Base-by-base conservation (phyloP, 2,888 invertebrate species). In the Bhutanitis thaidina region DNA sequence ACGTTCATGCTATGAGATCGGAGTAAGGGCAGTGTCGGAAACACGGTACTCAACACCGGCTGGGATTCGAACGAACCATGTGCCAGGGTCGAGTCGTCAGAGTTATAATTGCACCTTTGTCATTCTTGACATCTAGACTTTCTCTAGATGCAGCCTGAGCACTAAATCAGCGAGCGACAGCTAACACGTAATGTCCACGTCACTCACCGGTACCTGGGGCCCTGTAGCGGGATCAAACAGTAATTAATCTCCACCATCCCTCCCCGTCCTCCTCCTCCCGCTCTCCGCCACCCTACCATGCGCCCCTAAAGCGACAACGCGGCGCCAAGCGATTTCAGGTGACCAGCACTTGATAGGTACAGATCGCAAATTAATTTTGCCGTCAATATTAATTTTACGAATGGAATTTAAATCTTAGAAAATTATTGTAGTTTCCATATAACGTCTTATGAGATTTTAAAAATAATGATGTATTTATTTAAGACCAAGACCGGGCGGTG, bases 181-280 rank as follows among this genome's bases (percentile, higher is more conserved):
- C 14, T 43, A 15, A 36, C 67, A 46, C 56, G 58, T 62, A 62
- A 65, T 56, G 59, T 60, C 59, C 61, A 56, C 57, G 63, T 61
- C 60, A 59, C 58, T 52, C 48, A 36, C 53, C 58, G 58, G 74
- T 78, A 77, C 74, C 77, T 75, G 76, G 73, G 75, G 74, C 66
- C 71, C 74, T 66, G 75, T 67, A 65, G 56, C 50, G 66, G 72
- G 73, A 78, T 79, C 78, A 79, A 80, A 83, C 78, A 77, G 85
- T 83, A 86, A 86, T 86, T 85, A 85, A 86, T 86, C 82, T 80
- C 61, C 60, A 56, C 56, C 66, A 46, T 50, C 60, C 61, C 58
- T 49, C 35, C 49, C 56, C 48, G n/a, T n/a, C 5, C 20, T 20
- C 39, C 51, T 51, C 47, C 52, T 37, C 49, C 60, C 58, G 49